Evolutionary conservation across 2,888 invertebrate species (phyloP), one percentile per base, ranked within the genome.

Genomic region (Dynastes hyllus): DNA sequence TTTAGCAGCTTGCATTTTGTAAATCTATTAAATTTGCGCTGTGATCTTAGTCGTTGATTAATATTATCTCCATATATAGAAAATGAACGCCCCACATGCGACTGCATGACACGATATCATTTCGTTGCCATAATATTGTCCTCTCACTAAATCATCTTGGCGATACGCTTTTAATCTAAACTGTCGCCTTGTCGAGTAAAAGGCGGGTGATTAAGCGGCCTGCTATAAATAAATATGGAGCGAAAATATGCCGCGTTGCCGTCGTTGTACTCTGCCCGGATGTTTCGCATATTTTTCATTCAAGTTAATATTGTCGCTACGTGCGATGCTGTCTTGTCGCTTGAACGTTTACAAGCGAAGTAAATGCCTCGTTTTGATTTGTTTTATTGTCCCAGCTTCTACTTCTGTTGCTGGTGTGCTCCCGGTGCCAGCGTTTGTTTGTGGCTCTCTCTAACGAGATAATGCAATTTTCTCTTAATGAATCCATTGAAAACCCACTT

Each of bases 231-330:
- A 69, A 69, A 27, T 69, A 69, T 50, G 22, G 27, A 22, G 50
- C 69, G 45, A 50, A 50, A 69, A 69, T 69, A 22, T 50, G 27
- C 69, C 22, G 27, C 55, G 55, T 16, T 58, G n/a, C n/a, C 27
- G 9, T 69, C 40, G 69, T 67, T 67, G 45, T 67, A 9, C 45
- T 65, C 16, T 32, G 40, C 45, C 27, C 40, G 69, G 29, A 69
- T 69, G 50, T 51, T 27, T 69, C 22, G 29, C 69, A 69, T 69
- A 69, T 51, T 69, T 69, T 69, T 51, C 69, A 51, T 27, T 69
- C 69, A 29, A 22, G 22, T 69, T 69, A 29, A 69, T 67, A 67
- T 45, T 45, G 50, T 67, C 27, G 45, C 67, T 45, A 22, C 45
- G 22, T 27, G 50, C 50, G 45, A 67, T 22, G 67, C 50, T 27